Evolutionary conservation across 1,140 invertebrate genomes (phyloP), one percentile per base, ranked within the genome.

Genomic region (Calosoma granatense): DNA sequence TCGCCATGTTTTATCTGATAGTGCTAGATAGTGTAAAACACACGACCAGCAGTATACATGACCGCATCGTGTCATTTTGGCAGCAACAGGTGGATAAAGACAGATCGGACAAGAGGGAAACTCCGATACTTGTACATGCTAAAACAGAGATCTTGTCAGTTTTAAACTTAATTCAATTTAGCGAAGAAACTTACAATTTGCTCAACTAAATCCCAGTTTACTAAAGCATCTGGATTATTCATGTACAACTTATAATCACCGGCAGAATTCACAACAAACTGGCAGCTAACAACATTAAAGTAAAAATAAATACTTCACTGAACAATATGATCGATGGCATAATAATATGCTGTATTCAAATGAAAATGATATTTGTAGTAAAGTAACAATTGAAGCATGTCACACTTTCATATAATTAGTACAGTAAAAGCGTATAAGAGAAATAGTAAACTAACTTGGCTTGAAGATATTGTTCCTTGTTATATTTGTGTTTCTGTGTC

Each of bases 21-120:
- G 72, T 15, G 88, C 80, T 56, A 95, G 75, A 73, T 97, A 97
- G 71, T 97, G 94, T 19, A 98, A 78, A 64, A 97, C 84, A 69
- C 95, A 98, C 0, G 92, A 79, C 91, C 92, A 98, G 71, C 95
- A 98, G 69, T 91, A 97, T 57, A 94, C 85, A 71, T 98, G 95
- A 20, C 94, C 94, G 76, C 95, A 98, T 23, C 85, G 81, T 0
- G 93, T 95, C 66, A 97, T 92, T 75, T 95, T 92, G 1, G 86
- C 92, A 61, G 90, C 88, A 55, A 84, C 74, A 20, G 92, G 92
- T 51, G 79, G 73, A 67, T 85, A 84, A 43, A 97, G 76, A 76
- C 94, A 97, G 66, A 97, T 97, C 0, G 94, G 94, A 72, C 94
- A 97, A 51, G 83, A 84, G 20, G 88, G 78, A 57, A 78, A 75